Evolutionary conservation across 2,113 vertebrate species (phyloP), one percentile per base, ranked within the genome.

Genomic region (Morone chrysops): DNA sequence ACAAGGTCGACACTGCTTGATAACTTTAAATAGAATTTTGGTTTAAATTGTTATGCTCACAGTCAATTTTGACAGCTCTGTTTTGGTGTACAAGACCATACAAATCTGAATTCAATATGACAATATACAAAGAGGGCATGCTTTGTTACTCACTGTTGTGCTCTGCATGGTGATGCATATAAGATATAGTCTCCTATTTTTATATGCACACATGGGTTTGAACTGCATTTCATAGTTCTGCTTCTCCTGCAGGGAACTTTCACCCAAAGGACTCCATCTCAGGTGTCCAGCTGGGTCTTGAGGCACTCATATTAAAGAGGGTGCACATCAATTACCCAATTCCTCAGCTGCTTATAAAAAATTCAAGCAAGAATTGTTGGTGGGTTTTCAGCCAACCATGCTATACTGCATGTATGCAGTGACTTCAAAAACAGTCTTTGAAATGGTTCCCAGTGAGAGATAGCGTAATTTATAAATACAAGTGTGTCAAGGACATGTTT

Each of bases 211-310:
- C 63, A 3, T 41, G 63, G 51, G 16, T 83, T 69, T 87, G 56
- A 84, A 65, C 72, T 38, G 41, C 62, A 85, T 89, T 68, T 83
- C 73, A 81, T 81, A 41, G 40, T 51, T 68, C 43, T 56, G 54
- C 78, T 75, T 48, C 74, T 81, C 78, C 81, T 75, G 72, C 48
- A 57, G 85, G 68, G 56, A 75, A 89, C 80, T 59, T 72, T 84
- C 75, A 76, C 81, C 48, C 75, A 4, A 50, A 75, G 66, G 84
- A 87, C 70, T 86, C 69, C 80, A 78, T 90, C 81, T 88, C 78
- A 80, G 80, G 83, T 89, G 87, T 91, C 90, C 89, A 87, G 89
- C 90, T 93, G 89, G 81, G 87, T 81, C 87, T 70, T 89, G 22
- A 38, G 86, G 76, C 63, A 9, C 80, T 85, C 25, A 25, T 54